Conservation (phyloP, 2,113 vertebrate species). For the Prochilodus magdalenae region DNA sequence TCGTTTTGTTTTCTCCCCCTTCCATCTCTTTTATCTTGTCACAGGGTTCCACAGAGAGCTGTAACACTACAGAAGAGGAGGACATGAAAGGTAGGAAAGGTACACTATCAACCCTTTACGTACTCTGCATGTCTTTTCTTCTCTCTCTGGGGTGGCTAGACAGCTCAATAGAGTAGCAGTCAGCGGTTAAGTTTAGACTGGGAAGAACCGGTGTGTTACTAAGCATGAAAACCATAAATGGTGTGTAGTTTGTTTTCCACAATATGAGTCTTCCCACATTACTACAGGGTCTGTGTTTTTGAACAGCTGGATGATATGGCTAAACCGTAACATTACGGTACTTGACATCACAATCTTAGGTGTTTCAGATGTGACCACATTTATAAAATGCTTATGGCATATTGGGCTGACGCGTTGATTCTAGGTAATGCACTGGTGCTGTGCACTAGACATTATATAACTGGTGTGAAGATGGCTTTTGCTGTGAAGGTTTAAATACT, state of each 20-base stretch:
- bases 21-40: constrained; percentile 18
- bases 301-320: too few species aligned
- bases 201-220: not conserved
- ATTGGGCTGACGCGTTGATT: too few species aligned
- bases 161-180: constrained; percentile 4
- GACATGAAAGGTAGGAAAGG: constrained; percentile 96
- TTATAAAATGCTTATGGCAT: too few species aligned
- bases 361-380: too few species aligned
- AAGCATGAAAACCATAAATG: too few species aligned
- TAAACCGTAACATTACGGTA: too few species aligned
- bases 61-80: constrained; percentile 97
- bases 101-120: constrained; percentile 74
- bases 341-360: too few species aligned
- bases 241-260: too few species aligned
- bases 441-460: too few species aligned
- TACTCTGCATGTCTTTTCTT: constrained; percentile 70
- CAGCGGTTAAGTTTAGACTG: not conserved
- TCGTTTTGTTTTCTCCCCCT: not conserved
- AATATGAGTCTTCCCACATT: not conserved
- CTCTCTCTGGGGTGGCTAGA: constrained; percentile 28
- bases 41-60: constrained; percentile 98
- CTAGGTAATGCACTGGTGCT: too few species aligned
- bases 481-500: too few species aligned
- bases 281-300: not conserved
- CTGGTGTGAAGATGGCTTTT: too few species aligned